A percentile compares a stretch with the other conserved stretches of the same genome.
phyloP scores from a whole-genome alignment of 2,113 vertebrate species.

The Tychaedon coryphoeus region DNA sequence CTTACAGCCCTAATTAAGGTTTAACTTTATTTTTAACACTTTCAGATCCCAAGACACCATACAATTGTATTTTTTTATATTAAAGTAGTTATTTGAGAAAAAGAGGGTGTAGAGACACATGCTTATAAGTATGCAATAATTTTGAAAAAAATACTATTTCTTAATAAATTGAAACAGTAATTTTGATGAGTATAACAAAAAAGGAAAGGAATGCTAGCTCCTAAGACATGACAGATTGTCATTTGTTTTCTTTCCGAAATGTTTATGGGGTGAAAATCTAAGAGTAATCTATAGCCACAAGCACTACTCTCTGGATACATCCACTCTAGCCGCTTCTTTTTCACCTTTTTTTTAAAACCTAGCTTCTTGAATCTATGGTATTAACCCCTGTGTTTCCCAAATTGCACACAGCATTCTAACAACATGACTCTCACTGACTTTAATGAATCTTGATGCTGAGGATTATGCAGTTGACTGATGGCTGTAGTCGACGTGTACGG shows the following conservation, averaged over 20 bases:
- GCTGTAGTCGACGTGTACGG: neutral
- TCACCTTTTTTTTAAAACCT: neutral
- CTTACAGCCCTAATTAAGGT: slow-evolving; percentile 53
- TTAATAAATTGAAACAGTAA: slow-evolving; percentile 23
- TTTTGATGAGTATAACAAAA: slow-evolving; percentile 22
- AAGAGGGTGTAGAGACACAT: neutral
- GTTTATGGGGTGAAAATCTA: slow-evolving; percentile 4
- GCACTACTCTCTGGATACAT: neutral
- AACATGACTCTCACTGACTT: slow-evolving; percentile 11
- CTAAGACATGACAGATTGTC: slow-evolving; percentile 14
- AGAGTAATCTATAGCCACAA: slow-evolving; percentile 33
- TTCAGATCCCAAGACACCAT: slow-evolving; percentile 1
- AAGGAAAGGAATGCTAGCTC: neutral
- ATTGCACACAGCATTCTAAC: neutral
- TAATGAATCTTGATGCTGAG: slow-evolving; percentile 45
- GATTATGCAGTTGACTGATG: slow-evolving; percentile 51
- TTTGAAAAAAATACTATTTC: neutral
- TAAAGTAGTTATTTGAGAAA: slow-evolving; percentile 44
- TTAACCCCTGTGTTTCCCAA: slow-evolving; percentile 13
- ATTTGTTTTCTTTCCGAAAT: slow-evolving; percentile 45
- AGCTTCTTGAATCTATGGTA: neutral
- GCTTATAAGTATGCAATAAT: neutral
- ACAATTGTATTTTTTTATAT: slow-evolving; percentile 33
- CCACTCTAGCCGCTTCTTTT: neutral
- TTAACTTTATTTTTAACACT: slow-evolving; percentile 55